Evolutionary conservation across 2,797 vertebrate species (phyloP), one percentile per base, ranked within the genome.

Genomic region (Masticophis lateralis): DNA sequence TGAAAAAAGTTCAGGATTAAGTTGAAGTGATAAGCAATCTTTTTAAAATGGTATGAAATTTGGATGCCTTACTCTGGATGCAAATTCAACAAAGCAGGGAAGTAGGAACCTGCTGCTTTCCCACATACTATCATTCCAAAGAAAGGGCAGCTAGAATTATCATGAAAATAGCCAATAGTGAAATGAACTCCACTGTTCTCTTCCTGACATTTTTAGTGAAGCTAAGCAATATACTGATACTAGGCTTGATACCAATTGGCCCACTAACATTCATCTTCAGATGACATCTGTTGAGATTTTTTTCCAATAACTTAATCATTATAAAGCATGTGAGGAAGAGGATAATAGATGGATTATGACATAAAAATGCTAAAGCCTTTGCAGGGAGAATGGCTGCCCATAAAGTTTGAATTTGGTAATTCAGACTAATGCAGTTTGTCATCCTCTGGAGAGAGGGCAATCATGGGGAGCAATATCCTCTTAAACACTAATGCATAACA

Each of bases 231-330:
- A 96, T 98, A 98, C 97, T 95, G 98, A 98, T 98, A 98, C 98
- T 98, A 98, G 98, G 97, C 97, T 97, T 97, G 98, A 98, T 98
- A 98, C 97, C 94, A 94, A 98, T 97, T 97, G 95, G 97, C 97
- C 97, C 94, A 96, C 97, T 97, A 98, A 98, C 98, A 98, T 98
- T 98, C 98, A 98, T 98, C 98, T 98, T 98, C 97, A 96, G 97
- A 97, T 98, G 98, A 98, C 98, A 98, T 98, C 98, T 98, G 97
- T 97, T 98, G 98, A 98, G 98, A 98, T 98, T 98, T 98, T 98
- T 89, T 98, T 7, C 98, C 98, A 98, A 98, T 98, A 98, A 98
- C 97, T 95, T 98, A 98, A 98, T 98, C 98, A 97, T 98, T 98
- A 97, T 98, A 97, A 97, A 96, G 98, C 97, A 97, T 97, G 97